Percentiles rank a stretch among this genome's conserved stretches.
Evolutionary conservation across 2,888 invertebrate genomes (phyloP).

Genomic region (Ecliptopera silaceata): DNA sequence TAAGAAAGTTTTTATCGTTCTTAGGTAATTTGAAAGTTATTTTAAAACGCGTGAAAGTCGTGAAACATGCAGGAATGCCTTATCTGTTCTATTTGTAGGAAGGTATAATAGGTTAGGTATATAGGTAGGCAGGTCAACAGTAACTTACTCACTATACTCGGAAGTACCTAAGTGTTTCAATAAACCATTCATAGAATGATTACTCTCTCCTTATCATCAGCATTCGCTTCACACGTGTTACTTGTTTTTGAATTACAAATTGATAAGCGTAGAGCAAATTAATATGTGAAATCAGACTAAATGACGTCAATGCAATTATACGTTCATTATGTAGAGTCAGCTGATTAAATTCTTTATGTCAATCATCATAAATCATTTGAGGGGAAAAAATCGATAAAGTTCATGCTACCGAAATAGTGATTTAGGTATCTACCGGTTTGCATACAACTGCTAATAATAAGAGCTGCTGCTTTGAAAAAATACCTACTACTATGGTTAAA

Average conservation of each 20-base stretch:
- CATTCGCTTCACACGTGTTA: slow-evolving; percentile 45
- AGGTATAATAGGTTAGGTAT: too few relatives aligned
- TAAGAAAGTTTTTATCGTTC: not conserved
- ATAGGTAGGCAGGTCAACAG: slow-evolving; percentile 2
- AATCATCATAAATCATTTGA: too few relatives aligned
- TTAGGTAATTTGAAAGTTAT: not conserved
- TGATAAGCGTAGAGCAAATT: slow-evolving; percentile 39
- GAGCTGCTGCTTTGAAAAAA: too few relatives aligned
- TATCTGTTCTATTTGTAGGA: slow-evolving; percentile 3
- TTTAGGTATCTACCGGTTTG: too few relatives aligned
- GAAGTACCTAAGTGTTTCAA: slow-evolving; percentile 34
- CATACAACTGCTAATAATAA: too few relatives aligned
- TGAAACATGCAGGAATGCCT: not conserved
- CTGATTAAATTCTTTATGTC: not conserved
- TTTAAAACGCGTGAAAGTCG: not conserved
- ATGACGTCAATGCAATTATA: slow-evolving; percentile 36
- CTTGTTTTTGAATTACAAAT: slow-evolving; percentile 41
- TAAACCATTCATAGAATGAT: slow-evolving; percentile 31
- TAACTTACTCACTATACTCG: slow-evolving; percentile 5
- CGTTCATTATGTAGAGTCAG: not conserved
- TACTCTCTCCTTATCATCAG: slow-evolving; percentile 41
- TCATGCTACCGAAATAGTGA: too few relatives aligned
- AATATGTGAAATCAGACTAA: slow-evolving; percentile 31
- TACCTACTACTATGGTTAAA: too few relatives aligned
- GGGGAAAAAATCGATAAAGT: too few relatives aligned